A percentile compares a stretch with the other conserved stretches of the same genome.
These are phyloP conservation scores for Camponotus fellah DNA, from an alignment of 2,888 invertebrate genomes.

Conservation along the genomic window DNA sequence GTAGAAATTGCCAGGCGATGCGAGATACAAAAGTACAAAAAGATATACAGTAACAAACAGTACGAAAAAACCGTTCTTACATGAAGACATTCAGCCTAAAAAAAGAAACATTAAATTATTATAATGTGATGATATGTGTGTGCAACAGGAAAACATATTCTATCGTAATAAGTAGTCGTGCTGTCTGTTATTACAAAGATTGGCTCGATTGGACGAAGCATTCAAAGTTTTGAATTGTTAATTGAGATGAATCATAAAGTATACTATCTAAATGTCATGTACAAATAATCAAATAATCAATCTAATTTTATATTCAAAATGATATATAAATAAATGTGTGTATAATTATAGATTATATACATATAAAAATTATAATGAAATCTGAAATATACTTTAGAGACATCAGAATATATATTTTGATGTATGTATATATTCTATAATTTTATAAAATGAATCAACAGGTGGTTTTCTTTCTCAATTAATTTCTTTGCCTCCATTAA, in stretches of 20 bases:
- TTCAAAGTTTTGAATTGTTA: conserved; percentile 22
- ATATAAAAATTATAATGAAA: neutral
- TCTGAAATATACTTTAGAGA: neutral
- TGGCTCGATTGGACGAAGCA: neutral
- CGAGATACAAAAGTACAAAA: conserved; percentile 46
- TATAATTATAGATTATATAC: neutral
- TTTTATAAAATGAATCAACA: neutral
- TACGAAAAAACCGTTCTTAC: conserved; percentile 57
- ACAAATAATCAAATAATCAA: neutral
- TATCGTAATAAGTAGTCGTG: neutral
- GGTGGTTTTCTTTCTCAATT: neutral
- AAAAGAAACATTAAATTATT: conserved; percentile 76
- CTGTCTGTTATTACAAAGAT: neutral
- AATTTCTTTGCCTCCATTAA: neutral
- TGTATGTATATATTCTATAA: neutral
- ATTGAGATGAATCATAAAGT: conserved; percentile 16
- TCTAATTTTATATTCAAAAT: neutral
- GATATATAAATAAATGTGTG: neutral
- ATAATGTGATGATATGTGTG: conserved; percentile 56
- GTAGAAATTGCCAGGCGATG: conserved; percentile 79
- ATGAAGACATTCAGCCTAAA: conserved; percentile 68
- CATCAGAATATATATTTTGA: neutral
- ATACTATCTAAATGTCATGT: neutral
- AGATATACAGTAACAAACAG: conserved; percentile 57
- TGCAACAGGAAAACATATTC: conserved; percentile 12